Base-by-base conservation (phyloP, 2,797 vertebrate genomes). In the Muscicapa comitata region DNA sequence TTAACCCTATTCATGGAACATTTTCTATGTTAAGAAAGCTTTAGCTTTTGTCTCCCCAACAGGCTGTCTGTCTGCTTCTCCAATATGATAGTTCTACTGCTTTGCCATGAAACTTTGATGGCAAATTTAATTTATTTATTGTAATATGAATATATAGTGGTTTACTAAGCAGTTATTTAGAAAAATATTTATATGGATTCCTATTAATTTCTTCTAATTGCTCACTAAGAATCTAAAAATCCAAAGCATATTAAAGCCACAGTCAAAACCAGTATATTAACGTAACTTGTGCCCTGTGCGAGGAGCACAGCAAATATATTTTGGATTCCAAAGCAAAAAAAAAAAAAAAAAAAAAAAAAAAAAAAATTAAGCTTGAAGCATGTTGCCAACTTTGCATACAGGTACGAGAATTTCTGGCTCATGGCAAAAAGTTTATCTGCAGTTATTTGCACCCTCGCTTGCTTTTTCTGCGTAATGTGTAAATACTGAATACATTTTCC, bases 11-110 rank as follows among this genome's bases (percentile, higher is more conserved):
- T 95, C 93, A 86, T 21, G 47, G 95, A 93, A 87, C 65, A 73
- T 95, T 96, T 95, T 91, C 80, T 90, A 23, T 80, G 94, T 90
- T 93, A 90, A 93, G 78, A 94, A 95, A 94, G 94, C 94, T 96
- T 95, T 95, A 87, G 74, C 91, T 94, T 95, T 96, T 89, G 78
- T 79, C 63, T 90, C 78, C 61, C 94, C 79, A 58, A 77, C 96
- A 96, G 93, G 54, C 86, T 94, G 90, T 88, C 82, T 93, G 88
- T 96, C 86, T 91, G 45, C 84, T 68, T 91, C 65, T 82, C 31
- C 66, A 72, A 13, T 33, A 40, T 48, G 72, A 67, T 35, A 77
- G 51, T 38, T 89, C 47, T 85, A 57, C 40, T 37, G 35, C 29
- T 86, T 86, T 92, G 63, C 48, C 29, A 80, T 86, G 76, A 78